Percentiles rank a stretch among this genome's conserved stretches.
phyloP scores from a whole-genome alignment of 1,140 invertebrate genomes.

The Macrotrachela quadricornifera region DNA sequence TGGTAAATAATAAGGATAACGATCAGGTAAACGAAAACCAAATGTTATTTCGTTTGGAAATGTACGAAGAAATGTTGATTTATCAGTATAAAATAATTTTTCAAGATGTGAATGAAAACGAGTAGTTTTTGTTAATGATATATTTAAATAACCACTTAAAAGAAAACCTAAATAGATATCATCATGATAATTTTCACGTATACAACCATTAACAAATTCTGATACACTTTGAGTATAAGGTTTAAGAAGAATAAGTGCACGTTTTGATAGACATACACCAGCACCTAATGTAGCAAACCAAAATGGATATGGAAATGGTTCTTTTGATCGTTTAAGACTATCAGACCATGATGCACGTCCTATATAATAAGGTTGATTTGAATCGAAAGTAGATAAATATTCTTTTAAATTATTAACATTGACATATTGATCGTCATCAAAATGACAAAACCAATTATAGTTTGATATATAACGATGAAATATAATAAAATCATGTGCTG shows the following conservation, averaged over 20 bases:
- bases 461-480: background rate
- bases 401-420: background rate
- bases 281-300: background rate
- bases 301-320: background rate
- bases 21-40: too few species aligned
- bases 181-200: too few species aligned
- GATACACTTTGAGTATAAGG: background rate
- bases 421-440: background rate
- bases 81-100: too few species aligned
- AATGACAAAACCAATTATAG: background rate
- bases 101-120: too few species aligned
- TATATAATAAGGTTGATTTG: background rate
- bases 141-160: too few species aligned
- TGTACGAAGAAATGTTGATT: too few species aligned
- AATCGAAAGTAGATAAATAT: background rate
- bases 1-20: too few species aligned
- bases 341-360: background rate
- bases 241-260: background rate
- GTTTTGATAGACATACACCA: background rate
- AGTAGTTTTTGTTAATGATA: too few species aligned
- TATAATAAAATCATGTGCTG: background rate
- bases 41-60: too few species aligned
- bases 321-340: background rate
- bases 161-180: too few species aligned
- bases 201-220: too few species aligned